phyloP scores from a whole-genome alignment of 2,797 vertebrate species.

The Gambelia wislizenii region DNA sequence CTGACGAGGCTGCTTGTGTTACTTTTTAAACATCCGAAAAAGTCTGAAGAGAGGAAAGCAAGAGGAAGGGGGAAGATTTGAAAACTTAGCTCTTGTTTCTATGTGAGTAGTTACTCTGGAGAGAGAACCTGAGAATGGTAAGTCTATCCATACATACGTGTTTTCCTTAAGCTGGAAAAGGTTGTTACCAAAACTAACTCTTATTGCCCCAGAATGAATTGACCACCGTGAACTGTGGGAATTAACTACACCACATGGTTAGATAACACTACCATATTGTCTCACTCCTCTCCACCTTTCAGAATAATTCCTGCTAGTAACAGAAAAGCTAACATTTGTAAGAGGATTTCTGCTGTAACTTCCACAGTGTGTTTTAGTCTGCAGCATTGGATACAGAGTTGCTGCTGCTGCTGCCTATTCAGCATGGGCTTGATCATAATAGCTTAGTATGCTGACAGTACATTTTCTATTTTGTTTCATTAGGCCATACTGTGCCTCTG shows the following conservation, averaged over 20 bases:
- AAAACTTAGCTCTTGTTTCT: neutral
- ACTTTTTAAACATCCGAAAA: no score
- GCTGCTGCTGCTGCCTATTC: conserved; percentile 6
- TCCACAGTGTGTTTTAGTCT: neutral
- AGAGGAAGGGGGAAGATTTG: neutral
- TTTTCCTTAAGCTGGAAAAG: neutral
- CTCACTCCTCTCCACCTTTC: no score
- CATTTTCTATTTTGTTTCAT: neutral
- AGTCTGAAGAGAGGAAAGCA: neutral
- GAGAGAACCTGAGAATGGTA: neutral
- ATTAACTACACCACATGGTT: neutral
- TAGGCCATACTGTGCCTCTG: neutral
- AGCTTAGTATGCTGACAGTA: conserved; percentile 10
- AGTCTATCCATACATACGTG: neutral
- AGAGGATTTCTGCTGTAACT: neutral
- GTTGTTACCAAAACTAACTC: neutral
- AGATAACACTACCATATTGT: neutral
- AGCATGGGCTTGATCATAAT: neutral
- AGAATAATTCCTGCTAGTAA: neutral
- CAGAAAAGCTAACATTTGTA: neutral
- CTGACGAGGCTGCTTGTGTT: no score
- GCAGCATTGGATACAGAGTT: neutral
- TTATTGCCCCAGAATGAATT: neutral
- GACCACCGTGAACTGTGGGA: neutral
- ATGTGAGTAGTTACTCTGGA: neutral